A percentile compares a stretch with the other conserved stretches of the same genome.
phyloP scores from a whole-genome alignment of 2,797 vertebrate genomes.

The Poliocrania exsul region DNA sequence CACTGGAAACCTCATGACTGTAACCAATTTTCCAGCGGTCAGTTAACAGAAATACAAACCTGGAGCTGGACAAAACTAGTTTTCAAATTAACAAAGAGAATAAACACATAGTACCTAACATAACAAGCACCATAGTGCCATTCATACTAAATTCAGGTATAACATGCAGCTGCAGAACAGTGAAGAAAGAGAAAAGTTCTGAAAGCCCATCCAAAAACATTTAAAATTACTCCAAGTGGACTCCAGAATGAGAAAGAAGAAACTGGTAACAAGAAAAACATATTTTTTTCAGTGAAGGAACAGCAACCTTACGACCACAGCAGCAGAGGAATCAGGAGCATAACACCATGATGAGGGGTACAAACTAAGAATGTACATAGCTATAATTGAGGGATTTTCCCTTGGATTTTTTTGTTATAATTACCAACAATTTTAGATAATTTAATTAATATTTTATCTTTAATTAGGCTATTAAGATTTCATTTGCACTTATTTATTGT shows the following conservation, averaged over 20 bases:
- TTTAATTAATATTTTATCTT: background rate
- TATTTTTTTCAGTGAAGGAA: background rate
- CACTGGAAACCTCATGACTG: background rate
- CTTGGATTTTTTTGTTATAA: background rate
- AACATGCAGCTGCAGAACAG: background rate
- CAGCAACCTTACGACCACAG: background rate
- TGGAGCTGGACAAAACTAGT: background rate
- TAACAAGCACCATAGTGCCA: background rate
- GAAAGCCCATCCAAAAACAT: background rate
- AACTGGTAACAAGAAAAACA: accelerated
- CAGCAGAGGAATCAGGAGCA: background rate
- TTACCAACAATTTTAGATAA: background rate
- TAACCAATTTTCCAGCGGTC: background rate
- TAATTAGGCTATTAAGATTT: background rate
- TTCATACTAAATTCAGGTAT: background rate
- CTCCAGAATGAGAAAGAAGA: background rate
- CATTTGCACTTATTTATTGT: background rate
- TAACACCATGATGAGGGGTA: background rate
- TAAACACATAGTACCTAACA: background rate
- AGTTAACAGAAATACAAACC: background rate
- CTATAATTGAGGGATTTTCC: accelerated
- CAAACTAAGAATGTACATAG: background rate
- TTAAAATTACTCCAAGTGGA: background rate
- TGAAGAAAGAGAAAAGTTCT: background rate
- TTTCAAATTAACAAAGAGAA: background rate